phyloP scores from a whole-genome alignment of 2,797 vertebrate genomes.

The Sebastes flavidus region DNA sequence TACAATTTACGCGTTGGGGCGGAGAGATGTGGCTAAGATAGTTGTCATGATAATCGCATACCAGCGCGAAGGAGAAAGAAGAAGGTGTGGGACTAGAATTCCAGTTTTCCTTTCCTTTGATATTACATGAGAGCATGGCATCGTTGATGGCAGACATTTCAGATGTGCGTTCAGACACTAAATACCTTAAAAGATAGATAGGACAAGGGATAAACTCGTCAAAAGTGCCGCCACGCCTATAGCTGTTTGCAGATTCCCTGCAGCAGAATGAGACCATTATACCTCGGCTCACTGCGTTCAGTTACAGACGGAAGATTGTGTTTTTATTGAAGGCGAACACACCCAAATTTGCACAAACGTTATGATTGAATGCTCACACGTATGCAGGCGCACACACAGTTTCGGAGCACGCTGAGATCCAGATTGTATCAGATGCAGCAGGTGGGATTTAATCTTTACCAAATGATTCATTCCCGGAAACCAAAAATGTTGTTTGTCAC shows the following conservation, averaged over 20 bases:
- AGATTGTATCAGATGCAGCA: background rate
- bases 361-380: background rate
- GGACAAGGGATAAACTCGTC: background rate
- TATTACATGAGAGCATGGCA: background rate
- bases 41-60: slow-evolving; percentile 5
- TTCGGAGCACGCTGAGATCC: background rate
- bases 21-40: background rate
- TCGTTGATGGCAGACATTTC: background rate
- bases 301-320: background rate
- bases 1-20: slow-evolving; percentile 3
- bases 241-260: background rate
- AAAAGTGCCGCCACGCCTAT: background rate
- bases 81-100: background rate
- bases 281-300: background rate
- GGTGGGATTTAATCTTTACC: background rate
- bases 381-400: background rate
- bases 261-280: background rate
- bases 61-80: background rate
- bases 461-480: background rate
- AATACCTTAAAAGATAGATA: background rate
- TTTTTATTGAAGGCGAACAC: slow-evolving; percentile 10
- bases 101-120: background rate
- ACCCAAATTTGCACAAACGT: slow-evolving; percentile 2
- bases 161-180: background rate
- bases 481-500: background rate